Percentiles rank a stretch among this genome's conserved stretches.
Conservation (phyloP, 2,888 invertebrate species). For the Caenorhabditis sp. region DNA sequence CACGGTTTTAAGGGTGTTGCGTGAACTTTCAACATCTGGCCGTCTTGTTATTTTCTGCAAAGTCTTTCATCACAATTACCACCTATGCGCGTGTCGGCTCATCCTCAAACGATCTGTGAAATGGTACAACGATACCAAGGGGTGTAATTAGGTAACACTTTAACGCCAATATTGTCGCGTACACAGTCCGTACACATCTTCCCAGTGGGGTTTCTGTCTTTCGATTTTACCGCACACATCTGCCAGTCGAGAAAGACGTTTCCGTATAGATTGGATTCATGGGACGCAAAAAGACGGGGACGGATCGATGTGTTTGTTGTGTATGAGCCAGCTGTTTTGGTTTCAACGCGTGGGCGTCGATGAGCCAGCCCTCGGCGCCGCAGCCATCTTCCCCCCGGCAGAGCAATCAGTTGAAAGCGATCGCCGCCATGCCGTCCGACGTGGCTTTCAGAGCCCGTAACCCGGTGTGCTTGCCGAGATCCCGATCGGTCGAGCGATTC, state of each 20-base stretch:
- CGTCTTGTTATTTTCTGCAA: constrained; percentile 11
- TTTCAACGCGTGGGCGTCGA: constrained; percentile 52
- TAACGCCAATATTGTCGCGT: constrained; percentile 40
- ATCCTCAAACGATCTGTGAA: neutral
- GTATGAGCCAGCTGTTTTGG: constrained; percentile 60
- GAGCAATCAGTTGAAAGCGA: constrained; percentile 38
- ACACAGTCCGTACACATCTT: constrained; percentile 4
- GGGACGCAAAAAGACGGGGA: constrained; percentile 14
- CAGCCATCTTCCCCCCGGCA: constrained; percentile 10
- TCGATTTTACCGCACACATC: constrained; percentile 46
- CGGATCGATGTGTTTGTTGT: constrained; percentile 47
- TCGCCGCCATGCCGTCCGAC: constrained; percentile 57
- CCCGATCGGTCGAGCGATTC: constrained; percentile 72
- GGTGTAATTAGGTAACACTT: constrained; percentile 48
- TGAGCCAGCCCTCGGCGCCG: constrained; percentile 18
- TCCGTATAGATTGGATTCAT: constrained; percentile 46
- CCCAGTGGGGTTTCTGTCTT: constrained; percentile 27
- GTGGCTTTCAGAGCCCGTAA: constrained; percentile 62
- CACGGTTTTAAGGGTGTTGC: constrained; percentile 26
- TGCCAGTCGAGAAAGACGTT: constrained; percentile 3
- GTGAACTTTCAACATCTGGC: constrained; percentile 38
- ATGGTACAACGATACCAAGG: constrained; percentile 11
- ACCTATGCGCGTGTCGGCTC: constrained; percentile 18
- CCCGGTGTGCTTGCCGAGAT: constrained; percentile 69
- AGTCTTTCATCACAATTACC: constrained; percentile 32